Base-by-base conservation (phyloP, 2,888 invertebrate genomes). In the Temnothorax unifasciatus region DNA sequence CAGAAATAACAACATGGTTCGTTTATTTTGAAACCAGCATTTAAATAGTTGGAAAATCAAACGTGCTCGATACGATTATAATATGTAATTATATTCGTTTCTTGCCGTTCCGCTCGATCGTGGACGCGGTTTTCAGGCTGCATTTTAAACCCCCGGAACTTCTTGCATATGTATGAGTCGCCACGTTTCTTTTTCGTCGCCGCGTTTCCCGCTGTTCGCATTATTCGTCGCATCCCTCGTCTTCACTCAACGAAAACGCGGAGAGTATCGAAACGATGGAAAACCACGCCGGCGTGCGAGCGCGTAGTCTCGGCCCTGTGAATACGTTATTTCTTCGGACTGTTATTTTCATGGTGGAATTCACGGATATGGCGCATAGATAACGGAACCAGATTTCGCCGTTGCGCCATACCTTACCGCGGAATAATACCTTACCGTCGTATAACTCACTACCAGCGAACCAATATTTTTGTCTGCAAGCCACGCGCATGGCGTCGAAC, bases 381-480 rank as follows among this genome's bases (percentile, higher is more conserved):
- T 92, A 92, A 92, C 89, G 89, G 90, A 89, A 92, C 92, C 92
- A 89, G 92, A 92, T 92, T 89, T 68, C 47, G 89, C 91, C 74
- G 76, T 86, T 83, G 85, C 85, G 88, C 92, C 91, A 91, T 91
- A 89, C 90, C 87, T 92, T 92, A 87, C 87, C 88, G 64, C 76
- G 88, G 90, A 91, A 91, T 91, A 91, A 91, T 91, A 91, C 88
- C 92, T 92, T 85, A 86, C 90, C 88, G 85, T 85, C 84, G 88
- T 88, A 92, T 93, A 93, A 92, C 90, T 92, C 93, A 92, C 87
- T 85, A 76, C 77, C 68, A 86, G 87, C 85, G 89, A 89, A 87
- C 89, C 89, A 88, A 91, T 92, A 92, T 92, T 90, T 92, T 90
- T 88, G 85, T 87, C 74, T 81, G 63, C 6, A 54, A 38, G 34